These are phyloP conservation scores for Strigamia maritima DNA, from an alignment of 2,888 invertebrate species.

Conservation along the genomic window DNA sequence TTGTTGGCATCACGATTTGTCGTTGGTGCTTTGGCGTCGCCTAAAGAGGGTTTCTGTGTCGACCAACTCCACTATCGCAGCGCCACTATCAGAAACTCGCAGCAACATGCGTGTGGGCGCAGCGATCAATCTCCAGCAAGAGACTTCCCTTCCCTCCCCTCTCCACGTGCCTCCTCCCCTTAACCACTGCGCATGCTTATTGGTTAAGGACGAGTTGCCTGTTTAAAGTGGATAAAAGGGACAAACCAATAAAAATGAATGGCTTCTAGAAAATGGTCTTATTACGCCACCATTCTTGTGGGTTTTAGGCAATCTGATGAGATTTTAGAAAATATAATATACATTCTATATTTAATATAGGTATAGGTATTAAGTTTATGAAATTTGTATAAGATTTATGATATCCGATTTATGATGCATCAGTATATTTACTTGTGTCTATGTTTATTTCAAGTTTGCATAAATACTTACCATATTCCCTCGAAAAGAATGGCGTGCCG, in stretches of 20 bases:
- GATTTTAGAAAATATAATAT: no score
- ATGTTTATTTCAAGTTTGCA: no score
- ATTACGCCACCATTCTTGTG: background rate
- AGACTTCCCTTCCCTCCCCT: background rate
- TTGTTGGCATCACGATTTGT: slow-evolving; percentile 28
- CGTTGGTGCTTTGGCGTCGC: slow-evolving; percentile 28
- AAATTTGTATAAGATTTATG: no score
- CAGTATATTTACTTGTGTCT: no score
- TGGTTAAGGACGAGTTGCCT: slow-evolving; percentile 28
- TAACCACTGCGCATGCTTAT: slow-evolving; percentile 34
- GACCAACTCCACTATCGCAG: slow-evolving; percentile 17
- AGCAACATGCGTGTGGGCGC: slow-evolving; percentile 32
- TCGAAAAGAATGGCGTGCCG: no score
- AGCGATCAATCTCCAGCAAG: slow-evolving; percentile 18
- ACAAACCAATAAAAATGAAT: slow-evolving; percentile 28
- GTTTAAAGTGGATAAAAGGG: slow-evolving; percentile 23
- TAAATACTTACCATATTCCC: no score
- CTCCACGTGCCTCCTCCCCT: slow-evolving; percentile 30
- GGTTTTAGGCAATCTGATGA: no score
- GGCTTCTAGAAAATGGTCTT: background rate
- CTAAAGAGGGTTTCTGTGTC: slow-evolving; percentile 34
- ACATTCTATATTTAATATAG: no score
- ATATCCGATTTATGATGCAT: no score
- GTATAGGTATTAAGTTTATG: background rate
- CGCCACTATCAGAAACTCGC: slow-evolving; percentile 25